Evolutionary conservation across 1,140 invertebrate genomes (phyloP), one percentile per base, ranked within the genome.

Genomic region (Drosophila kanapiae): DNA sequence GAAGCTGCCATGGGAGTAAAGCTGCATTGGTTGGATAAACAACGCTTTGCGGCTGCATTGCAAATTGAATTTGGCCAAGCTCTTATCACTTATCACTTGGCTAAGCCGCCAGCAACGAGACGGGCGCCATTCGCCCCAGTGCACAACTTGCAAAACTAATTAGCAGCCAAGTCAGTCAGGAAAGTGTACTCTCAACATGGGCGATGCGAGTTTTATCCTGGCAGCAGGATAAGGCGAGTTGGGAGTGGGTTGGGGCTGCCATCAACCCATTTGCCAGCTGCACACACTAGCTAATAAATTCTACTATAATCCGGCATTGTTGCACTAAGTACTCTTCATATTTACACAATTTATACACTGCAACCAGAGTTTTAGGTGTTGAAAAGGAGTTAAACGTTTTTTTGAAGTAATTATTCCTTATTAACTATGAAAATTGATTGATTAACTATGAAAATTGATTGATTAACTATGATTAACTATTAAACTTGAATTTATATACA

Each of bases 311-410:
- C 85, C 77, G 67, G 85, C 85, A 90, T 90, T 90, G 85, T 90
- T 90, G 78, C 85, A 85, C 81, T 90, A 90, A 90, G 85, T 85
- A 90, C 78, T 90, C 88, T 84, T 82, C 85, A 88, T 88, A 88
- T 88, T 88, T 87, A 88, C 86, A 80, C 77, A 90, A 90, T 65
- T 80, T 80, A 72, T 67, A 62, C 74, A 72, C 63, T 71, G 48
- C 4, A n/a, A 16, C 1, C 10, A 16, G 14, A 49, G 48, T n/a
- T n/a, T 49, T 3, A 0, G 8, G 27, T n/a, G 47, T 23, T 23
- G 23, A 23, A 23, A 23, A 23, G 23, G 23, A 23, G 3, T 23
- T 23, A 23, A 1, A 1, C 1, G 23, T 3, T 23, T 23, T 23
- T 1, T 23, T 23, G 23, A n/a, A n/a, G n/a, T n/a, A n/a, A n/a